Percentiles rank a stretch among this genome's conserved stretches.
These are phyloP conservation scores for Harlomillsia oculata DNA, from an alignment of 1,140 invertebrate genomes.

Conservation along the genomic window DNA sequence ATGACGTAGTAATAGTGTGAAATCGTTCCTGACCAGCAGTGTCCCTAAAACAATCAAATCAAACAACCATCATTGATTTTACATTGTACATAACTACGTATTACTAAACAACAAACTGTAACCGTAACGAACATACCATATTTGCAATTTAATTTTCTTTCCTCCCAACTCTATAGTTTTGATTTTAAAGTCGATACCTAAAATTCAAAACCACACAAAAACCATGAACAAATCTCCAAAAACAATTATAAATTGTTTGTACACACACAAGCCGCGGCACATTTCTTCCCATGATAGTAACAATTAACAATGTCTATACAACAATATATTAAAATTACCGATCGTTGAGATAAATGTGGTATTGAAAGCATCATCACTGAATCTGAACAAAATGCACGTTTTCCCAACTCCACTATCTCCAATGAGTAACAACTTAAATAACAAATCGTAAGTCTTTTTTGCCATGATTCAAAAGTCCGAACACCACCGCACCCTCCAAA, in stretches of 20 bases:
- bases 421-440: conserved; percentile 95
- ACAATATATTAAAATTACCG: conserved; percentile 51
- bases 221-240: neutral
- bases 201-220: conserved; percentile 36
- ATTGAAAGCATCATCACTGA: conserved; percentile 97
- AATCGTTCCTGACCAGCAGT: conserved; percentile 92
- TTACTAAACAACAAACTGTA: neutral
- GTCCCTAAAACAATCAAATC: conserved; percentile 52
- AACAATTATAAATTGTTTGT: conserved; percentile 3
- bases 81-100: neutral
- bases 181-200: conserved; percentile 98
- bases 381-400: conserved; percentile 95
- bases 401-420: conserved; percentile 97
- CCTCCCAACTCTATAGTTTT: conserved; percentile 94
- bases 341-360: conserved; percentile 97
- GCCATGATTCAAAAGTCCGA: conserved; percentile 31
- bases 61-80: conserved; percentile 10
- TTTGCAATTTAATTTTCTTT: conserved; percentile 97
- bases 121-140: conserved; percentile 57
- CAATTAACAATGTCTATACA: neutral
- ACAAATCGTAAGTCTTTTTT: conserved; percentile 87
- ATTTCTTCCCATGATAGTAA: neutral
- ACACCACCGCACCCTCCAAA: neutral
- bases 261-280: neutral
- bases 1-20: conserved; percentile 94